Evolutionary conservation across 2,113 vertebrate species (phyloP), one percentile per base, ranked within the genome.

Genomic region (Chrysochloris asiatica): DNA sequence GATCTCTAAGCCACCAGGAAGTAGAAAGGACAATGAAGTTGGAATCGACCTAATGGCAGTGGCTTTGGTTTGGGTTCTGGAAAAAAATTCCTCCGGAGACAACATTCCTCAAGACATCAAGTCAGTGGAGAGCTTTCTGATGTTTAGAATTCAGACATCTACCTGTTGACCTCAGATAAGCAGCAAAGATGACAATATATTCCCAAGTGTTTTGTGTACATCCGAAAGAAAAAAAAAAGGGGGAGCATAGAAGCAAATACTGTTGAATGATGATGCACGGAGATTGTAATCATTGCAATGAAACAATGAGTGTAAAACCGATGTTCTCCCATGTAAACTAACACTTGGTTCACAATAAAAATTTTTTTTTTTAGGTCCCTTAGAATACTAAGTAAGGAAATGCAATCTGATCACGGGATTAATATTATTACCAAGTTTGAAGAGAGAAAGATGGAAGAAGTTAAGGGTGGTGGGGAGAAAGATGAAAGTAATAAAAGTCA

Each of bases 141-240:
- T 88, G 45, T 87, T 96, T 30, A 38, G 85, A 96, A 83, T 94
- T 82, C 92, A 86, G 94, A 90, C 86, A 79, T 65, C 86, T 73
- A 96, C 59, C 93, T 97, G 84, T 76, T 95, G 67, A 69, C 86
- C 83, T 87, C 86, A 67, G 33, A 94, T 95, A 97, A 95, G 93
- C 93, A 93, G 79, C 30, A 85, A n/a, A n/a, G n/a, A n/a, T n/a
- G n/a, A n/a, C n/a, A n/a, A n/a, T n/a, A n/a, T n/a, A n/a, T n/a
- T n/a, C n/a, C n/a, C n/a, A n/a, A n/a, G n/a, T n/a, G n/a, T n/a
- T n/a, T n/a, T n/a, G n/a, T n/a, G n/a, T n/a, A n/a, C n/a, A n/a
- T n/a, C n/a, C n/a, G n/a, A n/a, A n/a, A n/a, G n/a, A n/a, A n/a
- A n/a, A n/a, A n/a, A n/a, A n/a, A n/a, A n/a, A n/a, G n/a, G n/a